Evolutionary conservation across 2,797 vertebrate genomes (phyloP).

Genomic region (Iguana delicatissima): DNA sequence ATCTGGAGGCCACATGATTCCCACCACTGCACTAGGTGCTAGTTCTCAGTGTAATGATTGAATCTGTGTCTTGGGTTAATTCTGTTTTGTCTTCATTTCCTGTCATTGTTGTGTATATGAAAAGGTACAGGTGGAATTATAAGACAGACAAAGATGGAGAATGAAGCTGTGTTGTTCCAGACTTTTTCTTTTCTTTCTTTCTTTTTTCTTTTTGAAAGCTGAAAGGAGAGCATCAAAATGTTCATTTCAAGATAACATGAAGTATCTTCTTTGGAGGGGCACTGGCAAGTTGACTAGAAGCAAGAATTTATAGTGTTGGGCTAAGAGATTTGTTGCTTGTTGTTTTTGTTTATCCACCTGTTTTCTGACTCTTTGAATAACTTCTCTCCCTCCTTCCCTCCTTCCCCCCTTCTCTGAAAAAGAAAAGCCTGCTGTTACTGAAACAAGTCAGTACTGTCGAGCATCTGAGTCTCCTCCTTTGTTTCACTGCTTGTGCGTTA

Average conservation of each 20-base stretch:
- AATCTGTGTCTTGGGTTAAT: background rate
- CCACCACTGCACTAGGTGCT: background rate
- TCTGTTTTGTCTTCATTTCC: background rate
- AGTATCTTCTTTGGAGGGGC: background rate
- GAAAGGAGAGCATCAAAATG: conserved; percentile 17
- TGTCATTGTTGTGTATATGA: background rate
- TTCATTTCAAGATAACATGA: background rate
- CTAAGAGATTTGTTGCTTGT: conserved; percentile 57
- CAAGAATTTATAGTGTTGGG: conserved; percentile 22
- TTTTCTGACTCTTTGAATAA: conserved; percentile 77
- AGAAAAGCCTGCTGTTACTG: conserved; percentile 75
- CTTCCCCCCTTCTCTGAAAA: background rate
- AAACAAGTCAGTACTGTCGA: conserved; percentile 79
- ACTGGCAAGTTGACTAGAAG: conserved; percentile 44
- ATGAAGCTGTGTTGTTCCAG: background rate
- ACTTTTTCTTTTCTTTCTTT: no score
- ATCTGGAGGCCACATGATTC: no score
- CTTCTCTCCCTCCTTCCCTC: background rate
- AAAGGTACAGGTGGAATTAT: no score
- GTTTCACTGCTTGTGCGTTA: conserved; percentile 74
- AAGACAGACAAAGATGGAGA: background rate
- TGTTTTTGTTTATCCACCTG: conserved; percentile 78
- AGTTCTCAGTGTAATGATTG: background rate
- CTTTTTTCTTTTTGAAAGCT: background rate
- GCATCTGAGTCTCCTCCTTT: conserved; percentile 76